Conservation (phyloP, 2,888 invertebrate species). For the Carabus problematicus region DNA sequence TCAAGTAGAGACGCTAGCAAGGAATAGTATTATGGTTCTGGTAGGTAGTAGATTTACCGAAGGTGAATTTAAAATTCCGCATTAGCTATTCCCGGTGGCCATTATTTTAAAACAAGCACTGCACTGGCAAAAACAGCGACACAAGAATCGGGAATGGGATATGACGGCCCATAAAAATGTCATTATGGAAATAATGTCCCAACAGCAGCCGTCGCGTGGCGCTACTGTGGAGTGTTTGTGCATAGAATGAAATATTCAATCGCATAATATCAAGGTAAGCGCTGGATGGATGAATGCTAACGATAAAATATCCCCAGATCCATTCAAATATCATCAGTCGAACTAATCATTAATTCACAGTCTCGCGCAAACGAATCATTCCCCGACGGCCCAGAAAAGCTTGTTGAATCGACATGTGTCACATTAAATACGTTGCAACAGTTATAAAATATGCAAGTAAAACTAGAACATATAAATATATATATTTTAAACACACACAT, state of each 20-base stretch:
- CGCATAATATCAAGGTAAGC: not conserved
- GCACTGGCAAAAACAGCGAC: conserved; percentile 10
- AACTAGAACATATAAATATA: too few relatives aligned
- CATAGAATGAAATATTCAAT: conserved; percentile 12
- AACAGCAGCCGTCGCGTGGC: not conserved
- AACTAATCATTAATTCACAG: too few relatives aligned
- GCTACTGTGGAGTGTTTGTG: conserved; percentile 4
- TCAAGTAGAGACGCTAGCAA: not conserved
- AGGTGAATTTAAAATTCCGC: conserved; percentile 7
- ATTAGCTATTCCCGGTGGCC: conserved; percentile 17
- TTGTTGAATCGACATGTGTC: not conserved
- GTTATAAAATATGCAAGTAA: too few relatives aligned
- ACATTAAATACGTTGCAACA: not conserved
- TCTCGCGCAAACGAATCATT: too few relatives aligned
- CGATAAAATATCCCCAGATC: too few relatives aligned
- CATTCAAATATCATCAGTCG: too few relatives aligned
- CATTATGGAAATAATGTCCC: conserved; percentile 15
- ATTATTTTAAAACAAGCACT: conserved; percentile 16
- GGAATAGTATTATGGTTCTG: not conserved
- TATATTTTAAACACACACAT: too few relatives aligned
- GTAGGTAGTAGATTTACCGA: too few relatives aligned
- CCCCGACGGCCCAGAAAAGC: not conserved
- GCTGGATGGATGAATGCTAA: too few relatives aligned
- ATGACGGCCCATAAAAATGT: conserved; percentile 19
- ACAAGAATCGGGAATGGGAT: conserved; percentile 6